These are phyloP conservation scores for Saccostrea echinata DNA, from an alignment of 1,140 invertebrate species.

Conservation along the genomic window DNA sequence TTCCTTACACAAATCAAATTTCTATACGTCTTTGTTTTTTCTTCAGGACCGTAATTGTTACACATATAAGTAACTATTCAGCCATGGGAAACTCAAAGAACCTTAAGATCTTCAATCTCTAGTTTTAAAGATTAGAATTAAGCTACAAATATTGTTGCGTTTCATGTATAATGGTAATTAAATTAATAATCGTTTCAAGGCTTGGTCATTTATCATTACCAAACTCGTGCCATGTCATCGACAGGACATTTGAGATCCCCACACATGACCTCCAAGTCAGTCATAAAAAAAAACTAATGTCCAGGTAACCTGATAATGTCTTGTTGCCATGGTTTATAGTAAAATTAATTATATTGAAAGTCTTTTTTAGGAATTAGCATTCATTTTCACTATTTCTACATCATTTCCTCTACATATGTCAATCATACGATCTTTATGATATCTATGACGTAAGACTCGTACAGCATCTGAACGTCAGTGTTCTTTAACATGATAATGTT, in stretches of 20 bases:
- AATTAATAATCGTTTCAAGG: not conserved
- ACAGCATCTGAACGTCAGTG: no score
- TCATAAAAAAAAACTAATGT: not conserved
- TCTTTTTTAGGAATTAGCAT: not conserved
- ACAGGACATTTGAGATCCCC: not conserved
- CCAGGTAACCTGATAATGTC: not conserved
- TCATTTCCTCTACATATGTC: not conserved
- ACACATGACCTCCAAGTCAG: not conserved
- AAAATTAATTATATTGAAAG: not conserved
- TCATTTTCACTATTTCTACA: not conserved
- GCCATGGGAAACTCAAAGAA: constrained; percentile 12
- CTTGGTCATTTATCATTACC: constrained; percentile 4
- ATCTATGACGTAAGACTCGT: no score
- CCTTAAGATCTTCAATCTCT: not conserved
- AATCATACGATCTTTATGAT: no score
- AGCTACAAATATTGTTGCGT: not conserved
- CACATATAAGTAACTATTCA: not conserved
- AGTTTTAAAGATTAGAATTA: not conserved
- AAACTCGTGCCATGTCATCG: constrained; percentile 20
- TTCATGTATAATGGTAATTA: constrained; percentile 11
- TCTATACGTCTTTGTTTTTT: constrained; percentile 14
- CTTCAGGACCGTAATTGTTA: not conserved
- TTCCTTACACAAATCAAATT: constrained; percentile 5
- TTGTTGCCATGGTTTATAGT: not conserved
- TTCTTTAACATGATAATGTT: no score